These are phyloP conservation scores for Drosophila anomalipes DNA, from an alignment of 2,888 invertebrate genomes.

Conservation along the genomic window DNA sequence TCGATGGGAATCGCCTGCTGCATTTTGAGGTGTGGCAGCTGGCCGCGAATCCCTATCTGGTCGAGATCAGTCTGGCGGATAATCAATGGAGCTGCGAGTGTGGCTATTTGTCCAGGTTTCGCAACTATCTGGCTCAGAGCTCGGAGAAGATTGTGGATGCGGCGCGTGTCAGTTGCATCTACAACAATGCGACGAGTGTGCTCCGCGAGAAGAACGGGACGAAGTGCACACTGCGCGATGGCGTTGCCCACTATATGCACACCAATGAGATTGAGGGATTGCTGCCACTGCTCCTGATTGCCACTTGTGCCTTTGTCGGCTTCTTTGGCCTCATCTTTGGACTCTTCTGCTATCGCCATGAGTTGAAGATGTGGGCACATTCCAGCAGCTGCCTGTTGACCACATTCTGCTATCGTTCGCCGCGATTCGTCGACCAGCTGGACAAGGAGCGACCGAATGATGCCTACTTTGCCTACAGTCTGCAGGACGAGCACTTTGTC, in stretches of 20 bases:
- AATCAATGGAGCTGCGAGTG: slow-evolving; percentile 98
- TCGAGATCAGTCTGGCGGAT: slow-evolving; percentile 92
- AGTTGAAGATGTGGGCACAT: slow-evolving; percentile 94
- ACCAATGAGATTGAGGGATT: slow-evolving; percentile 90
- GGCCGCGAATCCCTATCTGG: slow-evolving; percentile 92
- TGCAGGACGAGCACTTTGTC: slow-evolving; percentile 96
- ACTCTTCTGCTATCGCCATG: slow-evolving; percentile 92
- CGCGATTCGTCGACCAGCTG: slow-evolving; percentile 87
- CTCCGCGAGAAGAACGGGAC: slow-evolving; percentile 92
- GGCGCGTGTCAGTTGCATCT: slow-evolving; percentile 90
- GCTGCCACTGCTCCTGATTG: slow-evolving; percentile 91
- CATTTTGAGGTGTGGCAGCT: slow-evolving; percentile 95
- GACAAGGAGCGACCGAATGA: slow-evolving; percentile 94
- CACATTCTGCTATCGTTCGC: slow-evolving; percentile 93
- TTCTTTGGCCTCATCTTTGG: slow-evolving; percentile 92
- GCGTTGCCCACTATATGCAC: slow-evolving; percentile 90
- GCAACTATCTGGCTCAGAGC: slow-evolving; percentile 92
- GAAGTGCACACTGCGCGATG: slow-evolving; percentile 90
- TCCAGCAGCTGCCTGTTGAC: slow-evolving; percentile 93
- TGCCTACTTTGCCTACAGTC: slow-evolving; percentile 97
- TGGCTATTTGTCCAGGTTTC: slow-evolving; percentile 91
- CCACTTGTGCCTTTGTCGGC: slow-evolving; percentile 91
- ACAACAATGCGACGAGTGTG: slow-evolving; percentile 90
- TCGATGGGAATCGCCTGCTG: slow-evolving; percentile 93
- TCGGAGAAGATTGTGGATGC: slow-evolving; percentile 93